phyloP scores from a whole-genome alignment of 2,888 invertebrate species.

The Epicampocera succincta region DNA sequence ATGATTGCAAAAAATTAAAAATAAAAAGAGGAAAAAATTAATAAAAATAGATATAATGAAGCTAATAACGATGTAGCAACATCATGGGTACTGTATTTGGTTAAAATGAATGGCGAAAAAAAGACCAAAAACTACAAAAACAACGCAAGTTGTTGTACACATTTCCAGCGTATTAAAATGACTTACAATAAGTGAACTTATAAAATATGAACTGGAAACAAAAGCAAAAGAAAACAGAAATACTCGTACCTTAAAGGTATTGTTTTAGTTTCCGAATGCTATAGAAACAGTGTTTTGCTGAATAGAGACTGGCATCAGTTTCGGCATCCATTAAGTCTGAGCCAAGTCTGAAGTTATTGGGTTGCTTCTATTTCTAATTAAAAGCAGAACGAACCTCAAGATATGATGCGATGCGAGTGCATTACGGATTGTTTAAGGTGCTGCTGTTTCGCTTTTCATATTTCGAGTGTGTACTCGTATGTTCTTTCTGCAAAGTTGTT shows the following conservation, averaged over 20 bases:
- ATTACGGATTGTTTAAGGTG: slow-evolving; percentile 58
- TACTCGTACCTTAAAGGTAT: slow-evolving; percentile 18
- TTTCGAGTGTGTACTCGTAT: not conserved
- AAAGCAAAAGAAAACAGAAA: slow-evolving; percentile 8
- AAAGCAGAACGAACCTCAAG: slow-evolving; percentile 69
- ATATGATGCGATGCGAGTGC: slow-evolving; percentile 57
- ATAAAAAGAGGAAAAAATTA: slow-evolving; percentile 5
- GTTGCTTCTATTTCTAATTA: slow-evolving; percentile 60
- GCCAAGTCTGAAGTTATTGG: slow-evolving; percentile 52
- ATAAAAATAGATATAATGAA: slow-evolving; percentile 48
- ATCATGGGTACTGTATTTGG: slow-evolving; percentile 45
- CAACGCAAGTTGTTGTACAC: slow-evolving; percentile 42
- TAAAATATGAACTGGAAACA: slow-evolving; percentile 44
- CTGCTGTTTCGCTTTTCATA: slow-evolving; percentile 13
- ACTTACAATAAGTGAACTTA: slow-evolving; percentile 63
- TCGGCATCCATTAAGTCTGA: slow-evolving; percentile 34
- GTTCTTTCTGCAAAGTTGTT: not conserved
- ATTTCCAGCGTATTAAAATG: slow-evolving; percentile 47
- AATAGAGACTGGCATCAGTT: slow-evolving; percentile 20
- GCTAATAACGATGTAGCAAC: slow-evolving; percentile 63
- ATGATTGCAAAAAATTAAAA: slow-evolving; percentile 51
- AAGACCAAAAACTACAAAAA: slow-evolving; percentile 20
- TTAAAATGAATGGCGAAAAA: slow-evolving; percentile 1
- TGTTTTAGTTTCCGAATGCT: slow-evolving; percentile 7
- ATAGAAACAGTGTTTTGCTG: not conserved